Conservation (phyloP, 2,113 vertebrate genomes). For the Elephantulus edwardii region DNA sequence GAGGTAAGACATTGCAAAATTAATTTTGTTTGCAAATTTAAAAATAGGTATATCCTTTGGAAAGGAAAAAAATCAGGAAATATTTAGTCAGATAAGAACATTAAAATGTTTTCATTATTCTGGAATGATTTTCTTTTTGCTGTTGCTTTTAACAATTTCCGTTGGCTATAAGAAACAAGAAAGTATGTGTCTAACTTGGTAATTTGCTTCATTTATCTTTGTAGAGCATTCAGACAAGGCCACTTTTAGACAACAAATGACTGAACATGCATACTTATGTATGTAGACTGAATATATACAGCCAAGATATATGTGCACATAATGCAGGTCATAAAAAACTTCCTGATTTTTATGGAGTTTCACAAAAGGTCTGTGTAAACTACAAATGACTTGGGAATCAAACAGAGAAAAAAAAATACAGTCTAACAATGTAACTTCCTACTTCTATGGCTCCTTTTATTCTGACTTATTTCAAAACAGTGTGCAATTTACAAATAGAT, state of each 20-base stretch:
- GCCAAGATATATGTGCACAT: background rate
- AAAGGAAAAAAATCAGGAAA: constrained; percentile 57
- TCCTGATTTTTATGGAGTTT: constrained; percentile 4
- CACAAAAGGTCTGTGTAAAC: constrained; percentile 31
- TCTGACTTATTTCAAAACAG: constrained; percentile 48
- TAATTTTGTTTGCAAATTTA: constrained; percentile 20
- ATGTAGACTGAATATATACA: background rate
- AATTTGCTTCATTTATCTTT: constrained; percentile 35
- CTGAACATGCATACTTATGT: background rate
- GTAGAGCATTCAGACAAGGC: background rate
- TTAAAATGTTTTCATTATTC: constrained; percentile 43
- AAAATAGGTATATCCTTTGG: constrained; percentile 52
- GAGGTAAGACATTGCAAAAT: background rate
- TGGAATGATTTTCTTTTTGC: constrained; percentile 37
- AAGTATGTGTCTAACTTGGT: background rate
- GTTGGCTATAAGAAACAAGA: constrained; percentile 43
- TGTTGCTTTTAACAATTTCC: constrained; percentile 11
- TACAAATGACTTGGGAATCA: constrained; percentile 24
- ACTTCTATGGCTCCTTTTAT: constrained; percentile 21
- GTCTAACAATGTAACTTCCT: constrained; percentile 49
- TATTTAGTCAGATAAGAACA: constrained; percentile 36
- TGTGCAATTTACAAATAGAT: constrained; percentile 37
- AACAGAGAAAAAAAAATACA: constrained; percentile 18
- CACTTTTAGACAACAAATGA: constrained; percentile 39
- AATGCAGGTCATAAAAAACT: constrained; percentile 32